Evolutionary conservation across 2,888 invertebrate species (phyloP), one percentile per base, ranked within the genome.

Genomic region (Abrostola triplasia): DNA sequence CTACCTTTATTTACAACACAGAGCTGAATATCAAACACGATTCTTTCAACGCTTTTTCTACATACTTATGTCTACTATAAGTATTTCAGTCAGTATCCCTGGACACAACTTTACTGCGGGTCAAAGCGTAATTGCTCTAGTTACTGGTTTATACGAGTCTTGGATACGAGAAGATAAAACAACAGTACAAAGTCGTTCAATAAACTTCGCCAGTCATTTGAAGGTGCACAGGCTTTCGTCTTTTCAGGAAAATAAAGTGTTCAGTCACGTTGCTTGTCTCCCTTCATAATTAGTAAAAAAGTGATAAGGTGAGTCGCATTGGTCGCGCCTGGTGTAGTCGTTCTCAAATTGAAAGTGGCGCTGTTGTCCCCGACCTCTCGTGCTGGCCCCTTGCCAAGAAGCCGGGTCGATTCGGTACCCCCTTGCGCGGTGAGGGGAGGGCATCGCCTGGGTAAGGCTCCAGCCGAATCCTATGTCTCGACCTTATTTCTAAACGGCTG

Each of bases 351-450:
- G 84, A 87, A 88, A 87, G 84, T 83, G 79, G 78, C 80, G 78
- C 82, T 81, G 77, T 79, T 80, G 82, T 80, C 81, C 81, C 78
- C 77, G 79, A 79, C 73, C 73, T 77, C 71, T 76, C 66, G 81
- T 81, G 76, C 85, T 91, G 92, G 91, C 89, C 66, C 57, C 40
- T 64, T 85, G 91, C 91, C 92, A 91, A 88, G 75, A 74, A 79
- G 69, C 82, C 81, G 82, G 92, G 91, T 91, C 92, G 92, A 91
- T 92, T 79, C 84, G 58, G 61, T 75, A 62, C 80, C 81, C 82
- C 76, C 76, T 70, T 76, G 77, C 70, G 65, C 76, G 64, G 76
- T 66, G 76, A 73, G 67, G 74, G 59, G 67, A 64, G 67, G 71
- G 70, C 64, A 75, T 69, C 24, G 76, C 73, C 77, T 76, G 81